phyloP scores from a whole-genome alignment of 2,797 vertebrate species.

The Melanotaenia boesemani region DNA sequence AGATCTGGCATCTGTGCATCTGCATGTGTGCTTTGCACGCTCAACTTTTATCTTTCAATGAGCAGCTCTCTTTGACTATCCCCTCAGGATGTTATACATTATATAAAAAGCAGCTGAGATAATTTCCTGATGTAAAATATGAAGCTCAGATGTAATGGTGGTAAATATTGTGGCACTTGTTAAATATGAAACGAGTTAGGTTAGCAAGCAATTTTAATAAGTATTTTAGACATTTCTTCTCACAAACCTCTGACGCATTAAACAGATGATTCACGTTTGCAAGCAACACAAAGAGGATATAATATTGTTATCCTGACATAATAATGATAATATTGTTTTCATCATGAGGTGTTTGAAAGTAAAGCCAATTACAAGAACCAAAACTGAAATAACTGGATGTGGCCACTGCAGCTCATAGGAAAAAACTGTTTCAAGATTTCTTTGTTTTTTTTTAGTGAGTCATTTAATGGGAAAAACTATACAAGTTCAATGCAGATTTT shows the following conservation, averaged over 20 bases:
- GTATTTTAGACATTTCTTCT: neutral
- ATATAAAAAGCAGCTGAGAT: neutral
- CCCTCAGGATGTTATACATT: neutral
- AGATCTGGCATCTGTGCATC: slow-evolving; percentile 8
- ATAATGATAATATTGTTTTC: too few species aligned
- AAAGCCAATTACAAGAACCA: neutral
- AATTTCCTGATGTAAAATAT: slow-evolving; percentile 13
- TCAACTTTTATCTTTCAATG: slow-evolving; percentile 16
- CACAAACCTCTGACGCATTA: neutral
- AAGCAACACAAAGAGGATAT: neutral
- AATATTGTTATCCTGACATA: neutral
- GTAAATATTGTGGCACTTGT: slow-evolving; percentile 22
- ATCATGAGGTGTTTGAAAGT: neutral
- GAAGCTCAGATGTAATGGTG: slow-evolving; percentile 9
- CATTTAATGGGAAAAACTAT: neutral
- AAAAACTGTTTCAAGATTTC: neutral
- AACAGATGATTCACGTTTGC: slow-evolving; percentile 2
- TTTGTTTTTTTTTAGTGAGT: neutral
- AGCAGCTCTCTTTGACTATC: neutral
- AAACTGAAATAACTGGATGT: neutral
- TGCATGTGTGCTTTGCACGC: neutral
- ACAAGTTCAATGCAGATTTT: too few species aligned
- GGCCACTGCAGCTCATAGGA: neutral
- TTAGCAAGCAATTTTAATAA: neutral
- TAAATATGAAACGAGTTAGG: slow-evolving; percentile 11